These are phyloP conservation scores for Montipora capricornis DNA, from an alignment of 64 coral and sea anemone species.

Conservation along the genomic window DNA sequence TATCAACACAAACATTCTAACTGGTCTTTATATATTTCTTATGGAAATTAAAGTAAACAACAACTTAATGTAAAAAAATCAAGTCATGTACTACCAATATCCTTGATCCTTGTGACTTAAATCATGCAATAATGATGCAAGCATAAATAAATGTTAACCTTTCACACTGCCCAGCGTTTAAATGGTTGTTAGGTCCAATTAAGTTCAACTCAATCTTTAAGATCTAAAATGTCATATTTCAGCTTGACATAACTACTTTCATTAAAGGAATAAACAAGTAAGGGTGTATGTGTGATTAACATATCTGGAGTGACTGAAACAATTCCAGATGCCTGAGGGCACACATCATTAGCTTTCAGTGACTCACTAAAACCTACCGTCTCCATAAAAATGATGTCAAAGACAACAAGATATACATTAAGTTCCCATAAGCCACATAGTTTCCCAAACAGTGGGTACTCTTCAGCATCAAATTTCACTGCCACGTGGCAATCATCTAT, in stretches of 20 bases:
- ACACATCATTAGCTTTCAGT: not conserved
- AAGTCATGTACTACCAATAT: too few species aligned
- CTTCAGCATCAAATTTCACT: constrained; percentile 14
- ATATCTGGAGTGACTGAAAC: constrained; percentile 1
- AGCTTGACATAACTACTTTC: not conserved
- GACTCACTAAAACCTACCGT: not conserved
- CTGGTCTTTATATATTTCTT: too few species aligned
- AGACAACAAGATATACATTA: not conserved
- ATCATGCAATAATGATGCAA: too few species aligned
- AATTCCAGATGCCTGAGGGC: not conserved
- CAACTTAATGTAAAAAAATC: too few species aligned
- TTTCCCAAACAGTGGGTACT: not conserved
- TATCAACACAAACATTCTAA: too few species aligned
- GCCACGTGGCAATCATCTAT: constrained; percentile 9
- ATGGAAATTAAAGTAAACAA: too few species aligned
- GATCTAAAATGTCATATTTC: too few species aligned
- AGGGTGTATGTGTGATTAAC: not conserved
- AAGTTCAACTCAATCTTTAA: too few species aligned
- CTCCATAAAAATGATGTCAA: constrained; percentile 5
- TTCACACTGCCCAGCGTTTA: too few species aligned
- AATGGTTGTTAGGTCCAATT: too few species aligned
- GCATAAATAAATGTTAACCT: too few species aligned
- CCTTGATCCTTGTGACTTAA: too few species aligned
- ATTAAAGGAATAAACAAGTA: not conserved
- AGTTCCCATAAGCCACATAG: constrained; percentile 6